Percentiles rank a stretch among this genome's conserved stretches.
Evolutionary conservation across 2,797 vertebrate genomes (phyloP).

Genomic region (Hipposideros larvatus): DNA sequence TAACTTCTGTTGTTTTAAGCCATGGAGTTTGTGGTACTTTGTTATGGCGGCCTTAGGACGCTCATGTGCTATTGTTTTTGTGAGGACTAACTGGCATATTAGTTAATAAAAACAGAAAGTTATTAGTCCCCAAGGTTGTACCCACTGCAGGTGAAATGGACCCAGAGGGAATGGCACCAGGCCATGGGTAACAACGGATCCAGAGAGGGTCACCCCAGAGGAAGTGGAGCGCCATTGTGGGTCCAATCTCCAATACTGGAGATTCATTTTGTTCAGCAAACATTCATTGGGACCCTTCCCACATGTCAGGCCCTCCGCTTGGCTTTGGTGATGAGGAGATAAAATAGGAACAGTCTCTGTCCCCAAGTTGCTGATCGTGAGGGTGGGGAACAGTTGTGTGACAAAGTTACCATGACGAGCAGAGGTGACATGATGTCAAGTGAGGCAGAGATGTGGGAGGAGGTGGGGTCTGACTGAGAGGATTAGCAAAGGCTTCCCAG

Average conservation of each 20-base stretch:
- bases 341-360: neutral
- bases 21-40: too few species aligned
- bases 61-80: accelerated
- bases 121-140: neutral
- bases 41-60: neutral
- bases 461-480: neutral
- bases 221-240: neutral
- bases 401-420: neutral
- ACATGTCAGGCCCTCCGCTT: neutral
- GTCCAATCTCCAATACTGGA: neutral
- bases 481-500: neutral
- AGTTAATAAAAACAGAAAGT: neutral
- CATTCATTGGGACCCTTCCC: neutral
- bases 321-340: neutral
- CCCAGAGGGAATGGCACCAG: neutral
- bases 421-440: neutral
- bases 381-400: neutral
- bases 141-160: neutral
- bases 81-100: neutral
- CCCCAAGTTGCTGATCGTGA: neutral
- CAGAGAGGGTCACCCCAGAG: accelerated
- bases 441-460: neutral
- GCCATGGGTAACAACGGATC: neutral
- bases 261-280: neutral
- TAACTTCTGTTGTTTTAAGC: neutral